A percentile compares a stretch with the other conserved stretches of the same genome.
phyloP scores from a whole-genome alignment of 2,113 vertebrate genomes.

The Leptobrachium leishanense region DNA sequence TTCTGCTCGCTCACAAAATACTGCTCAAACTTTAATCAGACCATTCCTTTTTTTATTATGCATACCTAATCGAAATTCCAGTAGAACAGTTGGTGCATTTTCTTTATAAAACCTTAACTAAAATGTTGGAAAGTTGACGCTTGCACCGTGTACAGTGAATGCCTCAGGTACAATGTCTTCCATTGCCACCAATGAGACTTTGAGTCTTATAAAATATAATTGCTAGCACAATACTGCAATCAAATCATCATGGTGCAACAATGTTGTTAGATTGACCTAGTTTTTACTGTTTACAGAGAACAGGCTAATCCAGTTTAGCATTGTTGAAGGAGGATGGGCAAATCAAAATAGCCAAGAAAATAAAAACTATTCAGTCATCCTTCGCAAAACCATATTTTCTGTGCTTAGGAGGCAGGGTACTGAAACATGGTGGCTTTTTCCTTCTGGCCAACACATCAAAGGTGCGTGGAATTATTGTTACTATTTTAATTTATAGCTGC shows the following conservation, averaged over 20 bases:
- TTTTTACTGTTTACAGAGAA: constrained; percentile 63
- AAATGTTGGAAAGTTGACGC: too few relatives aligned
- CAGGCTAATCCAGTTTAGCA: constrained; percentile 70
- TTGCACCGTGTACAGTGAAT: too few relatives aligned
- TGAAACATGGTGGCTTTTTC: constrained; percentile 27
- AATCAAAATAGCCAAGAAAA: constrained; percentile 54
- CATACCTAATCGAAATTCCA: too few relatives aligned
- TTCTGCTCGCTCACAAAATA: too few relatives aligned
- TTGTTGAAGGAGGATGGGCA: constrained; percentile 59
- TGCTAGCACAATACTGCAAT: constrained; percentile 45
- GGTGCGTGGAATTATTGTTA: constrained; percentile 47
- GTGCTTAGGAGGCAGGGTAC: constrained; percentile 38
- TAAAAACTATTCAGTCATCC: constrained; percentile 58
- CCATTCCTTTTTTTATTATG: too few relatives aligned
- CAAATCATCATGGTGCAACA: constrained; percentile 47
- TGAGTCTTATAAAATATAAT: constrained; percentile 17
- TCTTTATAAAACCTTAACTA: too few relatives aligned
- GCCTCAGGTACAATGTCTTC: too few relatives aligned
- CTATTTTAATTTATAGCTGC: neutral
- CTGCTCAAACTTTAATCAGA: too few relatives aligned
- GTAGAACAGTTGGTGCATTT: too few relatives aligned
- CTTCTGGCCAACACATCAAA: constrained; percentile 42
- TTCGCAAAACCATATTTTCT: constrained; percentile 58
- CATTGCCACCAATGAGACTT: too few relatives aligned
- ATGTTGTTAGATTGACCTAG: constrained; percentile 69